Evolutionary conservation across 2,113 vertebrate species (phyloP).

Genomic region (Hydrolagus affinis): DNA sequence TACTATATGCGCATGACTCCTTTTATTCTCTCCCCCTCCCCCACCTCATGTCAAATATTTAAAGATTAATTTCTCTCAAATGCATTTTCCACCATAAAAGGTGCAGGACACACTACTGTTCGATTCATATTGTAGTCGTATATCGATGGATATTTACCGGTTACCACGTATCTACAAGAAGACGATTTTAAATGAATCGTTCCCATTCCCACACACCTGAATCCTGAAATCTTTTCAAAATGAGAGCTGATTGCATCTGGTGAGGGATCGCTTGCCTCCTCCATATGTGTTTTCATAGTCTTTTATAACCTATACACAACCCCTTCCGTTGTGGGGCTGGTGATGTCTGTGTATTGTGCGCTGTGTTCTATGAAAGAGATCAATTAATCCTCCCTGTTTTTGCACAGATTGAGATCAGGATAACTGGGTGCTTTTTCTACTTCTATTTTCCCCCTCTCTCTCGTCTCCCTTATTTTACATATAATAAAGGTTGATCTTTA

Average conservation of each 20-base stretch:
- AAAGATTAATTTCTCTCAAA: constrained; percentile 34
- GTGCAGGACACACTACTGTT: neutral
- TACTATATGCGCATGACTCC: too few relatives aligned
- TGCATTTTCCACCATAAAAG: neutral
- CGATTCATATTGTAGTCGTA: neutral
- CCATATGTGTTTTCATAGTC: neutral
- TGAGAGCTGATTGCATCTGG: neutral
- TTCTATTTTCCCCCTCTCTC: constrained; percentile 14
- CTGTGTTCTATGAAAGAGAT: constrained; percentile 13
- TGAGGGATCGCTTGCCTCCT: neutral
- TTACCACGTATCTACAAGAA: neutral
- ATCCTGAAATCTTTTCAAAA: constrained; percentile 15
- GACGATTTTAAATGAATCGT: neutral
- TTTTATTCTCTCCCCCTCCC: constrained; percentile 30
- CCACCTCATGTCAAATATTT: constrained; percentile 39
- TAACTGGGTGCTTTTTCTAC: constrained; percentile 25
- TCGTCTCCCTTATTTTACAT: constrained; percentile 9
- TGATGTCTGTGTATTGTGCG: constrained; percentile 25
- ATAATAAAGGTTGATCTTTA: constrained; percentile 38
- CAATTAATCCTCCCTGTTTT: constrained; percentile 40
- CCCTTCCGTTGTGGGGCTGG: neutral
- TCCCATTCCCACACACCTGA: neutral
- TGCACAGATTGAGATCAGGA: neutral
- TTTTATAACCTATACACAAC: neutral
- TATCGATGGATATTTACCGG: neutral